Evolutionary conservation across 2,113 vertebrate species (phyloP).

Genomic region (Nesoenas mayeri): DNA sequence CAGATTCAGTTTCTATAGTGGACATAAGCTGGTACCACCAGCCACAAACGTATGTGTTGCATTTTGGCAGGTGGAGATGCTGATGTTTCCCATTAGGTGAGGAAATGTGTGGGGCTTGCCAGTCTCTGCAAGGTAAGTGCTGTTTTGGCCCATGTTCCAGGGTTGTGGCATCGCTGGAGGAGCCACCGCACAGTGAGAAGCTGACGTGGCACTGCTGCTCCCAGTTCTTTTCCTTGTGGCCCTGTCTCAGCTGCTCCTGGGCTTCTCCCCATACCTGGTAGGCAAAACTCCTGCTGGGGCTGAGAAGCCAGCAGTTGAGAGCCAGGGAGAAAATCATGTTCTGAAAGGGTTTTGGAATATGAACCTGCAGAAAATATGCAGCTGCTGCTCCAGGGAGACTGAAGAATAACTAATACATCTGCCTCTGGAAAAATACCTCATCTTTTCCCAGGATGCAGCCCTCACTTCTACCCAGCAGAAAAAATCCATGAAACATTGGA

Average conservation of each 20-base stretch:
- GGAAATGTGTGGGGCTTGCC: not conserved
- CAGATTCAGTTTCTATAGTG: fast-evolving
- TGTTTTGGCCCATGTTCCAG: constrained; percentile 36
- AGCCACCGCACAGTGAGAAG: not conserved
- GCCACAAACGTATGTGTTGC: not conserved
- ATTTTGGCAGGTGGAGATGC: not conserved
- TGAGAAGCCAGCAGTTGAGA: not conserved
- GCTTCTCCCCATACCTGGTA: not conserved
- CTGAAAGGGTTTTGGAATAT: not conserved
- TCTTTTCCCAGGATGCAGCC: not conserved
- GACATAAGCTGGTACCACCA: not conserved
- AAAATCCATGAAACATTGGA: not conserved
- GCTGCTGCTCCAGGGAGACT: not conserved
- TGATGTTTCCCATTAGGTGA: not conserved
- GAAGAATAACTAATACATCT: not conserved
- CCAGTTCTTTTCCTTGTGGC: not conserved
- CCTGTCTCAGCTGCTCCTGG: not conserved
- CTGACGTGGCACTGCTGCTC: not conserved
- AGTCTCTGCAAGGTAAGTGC: constrained; percentile 42
- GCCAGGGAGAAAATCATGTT: not conserved
- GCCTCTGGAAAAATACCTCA: not conserved
- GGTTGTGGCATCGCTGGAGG: not conserved
- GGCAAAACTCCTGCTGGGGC: not conserved
- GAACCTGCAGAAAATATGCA: not conserved
- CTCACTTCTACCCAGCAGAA: not conserved